These are phyloP conservation scores for Ectemnius continuus DNA, from an alignment of 2,888 invertebrate species.

Conservation along the genomic window DNA sequence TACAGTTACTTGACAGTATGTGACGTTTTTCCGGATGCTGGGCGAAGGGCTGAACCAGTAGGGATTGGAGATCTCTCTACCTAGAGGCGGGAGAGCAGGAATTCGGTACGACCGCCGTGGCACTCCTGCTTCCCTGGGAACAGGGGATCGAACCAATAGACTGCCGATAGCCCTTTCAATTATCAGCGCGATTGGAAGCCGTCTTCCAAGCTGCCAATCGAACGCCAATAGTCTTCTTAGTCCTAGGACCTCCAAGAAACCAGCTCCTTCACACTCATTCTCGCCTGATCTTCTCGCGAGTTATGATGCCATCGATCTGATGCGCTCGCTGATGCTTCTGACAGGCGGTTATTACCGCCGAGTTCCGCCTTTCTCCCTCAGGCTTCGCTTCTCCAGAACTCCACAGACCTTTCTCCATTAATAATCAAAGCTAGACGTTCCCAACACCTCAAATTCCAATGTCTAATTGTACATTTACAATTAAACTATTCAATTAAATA, in stretches of 20 bases:
- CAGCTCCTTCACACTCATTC: constrained; percentile 57
- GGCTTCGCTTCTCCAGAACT: too few relatives aligned
- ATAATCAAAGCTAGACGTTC: too few relatives aligned
- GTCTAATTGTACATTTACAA: too few relatives aligned
- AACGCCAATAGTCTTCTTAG: neutral
- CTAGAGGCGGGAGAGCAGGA: constrained; percentile 29
- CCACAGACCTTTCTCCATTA: too few relatives aligned
- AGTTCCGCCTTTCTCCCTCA: too few relatives aligned
- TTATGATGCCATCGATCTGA: constrained; percentile 75
- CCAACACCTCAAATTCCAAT: too few relatives aligned
- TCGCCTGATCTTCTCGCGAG: constrained; percentile 67
- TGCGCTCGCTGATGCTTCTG: constrained; percentile 43
- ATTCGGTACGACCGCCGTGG: constrained; percentile 69
- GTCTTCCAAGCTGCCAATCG: constrained; percentile 3
- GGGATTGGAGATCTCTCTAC: too few relatives aligned
- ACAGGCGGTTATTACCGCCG: constrained; percentile 20
- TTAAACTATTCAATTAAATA: too few relatives aligned
- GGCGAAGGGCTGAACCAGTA: neutral
- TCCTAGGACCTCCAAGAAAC: neutral
- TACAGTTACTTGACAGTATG: too few relatives aligned
- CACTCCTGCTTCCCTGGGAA: constrained; percentile 73
- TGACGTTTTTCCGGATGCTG: too few relatives aligned
- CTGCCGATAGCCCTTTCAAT: constrained; percentile 76
- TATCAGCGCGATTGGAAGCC: constrained; percentile 71
- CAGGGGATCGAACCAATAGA: constrained; percentile 77